These are phyloP conservation scores for Micropoecilia bifurca DNA, from an alignment of 2,797 vertebrate genomes.

Conservation along the genomic window DNA sequence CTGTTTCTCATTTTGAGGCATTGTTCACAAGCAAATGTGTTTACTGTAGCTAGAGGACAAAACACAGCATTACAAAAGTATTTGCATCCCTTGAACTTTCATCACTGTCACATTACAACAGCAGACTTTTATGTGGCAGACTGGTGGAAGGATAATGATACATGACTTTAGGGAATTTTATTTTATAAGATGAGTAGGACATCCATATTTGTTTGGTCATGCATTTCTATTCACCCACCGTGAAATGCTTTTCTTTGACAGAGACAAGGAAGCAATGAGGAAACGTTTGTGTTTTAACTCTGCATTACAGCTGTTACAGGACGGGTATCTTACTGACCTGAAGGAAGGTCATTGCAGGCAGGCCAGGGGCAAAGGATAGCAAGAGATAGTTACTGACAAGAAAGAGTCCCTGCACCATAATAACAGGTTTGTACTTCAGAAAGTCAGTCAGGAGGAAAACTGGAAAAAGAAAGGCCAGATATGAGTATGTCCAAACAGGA, in stretches of 20 bases:
- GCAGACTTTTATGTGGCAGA: not conserved
- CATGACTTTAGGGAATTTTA: not conserved
- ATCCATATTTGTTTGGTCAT: not conserved
- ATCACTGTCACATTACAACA: not conserved
- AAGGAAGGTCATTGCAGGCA: slow-evolving; percentile 74
- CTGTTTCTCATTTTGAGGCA: not conserved
- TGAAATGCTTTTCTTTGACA: not conserved
- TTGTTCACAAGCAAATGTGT: not conserved
- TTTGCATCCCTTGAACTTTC: not conserved
- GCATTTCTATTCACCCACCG: not conserved
- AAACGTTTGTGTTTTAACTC: not conserved
- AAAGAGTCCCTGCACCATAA: slow-evolving; percentile 76
- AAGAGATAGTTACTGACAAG: slow-evolving; percentile 76
- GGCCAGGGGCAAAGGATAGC: slow-evolving; percentile 74
- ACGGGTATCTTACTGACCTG: slow-evolving; percentile 60
- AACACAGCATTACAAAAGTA: not conserved
- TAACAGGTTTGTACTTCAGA: slow-evolving; percentile 79
- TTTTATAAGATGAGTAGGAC: not conserved
- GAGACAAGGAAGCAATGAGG: not conserved
- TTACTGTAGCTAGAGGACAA: not conserved
- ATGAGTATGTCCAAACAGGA: slow-evolving; percentile 85
- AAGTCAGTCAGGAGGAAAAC: slow-evolving; percentile 82
- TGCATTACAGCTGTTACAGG: not conserved
- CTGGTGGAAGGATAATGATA: not conserved
- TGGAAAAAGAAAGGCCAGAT: slow-evolving; percentile 77